phyloP scores from a whole-genome alignment of 2,797 vertebrate species.

The Ptychobarbus kaznakovi region DNA sequence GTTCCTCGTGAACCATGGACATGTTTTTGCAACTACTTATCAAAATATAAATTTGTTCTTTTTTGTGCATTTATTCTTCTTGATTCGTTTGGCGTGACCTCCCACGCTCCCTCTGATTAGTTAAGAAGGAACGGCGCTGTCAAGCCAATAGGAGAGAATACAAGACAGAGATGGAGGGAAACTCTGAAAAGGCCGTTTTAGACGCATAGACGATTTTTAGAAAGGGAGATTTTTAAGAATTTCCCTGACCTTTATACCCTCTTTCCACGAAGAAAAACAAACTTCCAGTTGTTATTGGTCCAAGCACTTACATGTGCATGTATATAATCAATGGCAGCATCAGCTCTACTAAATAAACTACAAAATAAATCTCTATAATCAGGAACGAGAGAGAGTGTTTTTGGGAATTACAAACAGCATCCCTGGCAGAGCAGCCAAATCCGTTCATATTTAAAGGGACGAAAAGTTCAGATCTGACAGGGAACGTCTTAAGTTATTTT shows the following conservation, averaged over 20 bases:
- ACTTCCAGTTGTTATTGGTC: constrained; percentile 52
- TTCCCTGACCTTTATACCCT: constrained; percentile 47
- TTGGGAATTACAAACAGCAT: constrained; percentile 12
- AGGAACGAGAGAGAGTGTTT: background rate
- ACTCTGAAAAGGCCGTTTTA: constrained; percentile 30
- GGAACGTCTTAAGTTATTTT: constrained; percentile 37
- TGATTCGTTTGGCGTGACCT: constrained; percentile 33
- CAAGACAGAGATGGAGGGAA: constrained; percentile 28
- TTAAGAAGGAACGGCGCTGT: constrained; percentile 23
- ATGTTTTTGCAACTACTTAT: constrained; percentile 37
- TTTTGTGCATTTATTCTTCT: constrained; percentile 54
- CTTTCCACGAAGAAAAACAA: constrained; percentile 43
- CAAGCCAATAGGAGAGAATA: constrained; percentile 35
- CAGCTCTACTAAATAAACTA: constrained; percentile 48
- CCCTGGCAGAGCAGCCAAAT: constrained; percentile 48
- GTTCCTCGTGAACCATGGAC: constrained; percentile 16
- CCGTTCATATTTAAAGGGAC: constrained; percentile 48
- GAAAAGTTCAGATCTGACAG: constrained; percentile 37
- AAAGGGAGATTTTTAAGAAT: constrained; percentile 43
- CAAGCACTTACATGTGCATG: constrained; percentile 43
- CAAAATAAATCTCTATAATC: constrained; percentile 28
- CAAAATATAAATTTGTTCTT: constrained; percentile 55
- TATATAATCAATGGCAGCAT: constrained; percentile 56
- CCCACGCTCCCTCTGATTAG: constrained; percentile 28
- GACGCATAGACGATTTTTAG: background rate